Evolutionary conservation across 2,797 vertebrate genomes (phyloP).

Genomic region (Crocidura indochinensis): DNA sequence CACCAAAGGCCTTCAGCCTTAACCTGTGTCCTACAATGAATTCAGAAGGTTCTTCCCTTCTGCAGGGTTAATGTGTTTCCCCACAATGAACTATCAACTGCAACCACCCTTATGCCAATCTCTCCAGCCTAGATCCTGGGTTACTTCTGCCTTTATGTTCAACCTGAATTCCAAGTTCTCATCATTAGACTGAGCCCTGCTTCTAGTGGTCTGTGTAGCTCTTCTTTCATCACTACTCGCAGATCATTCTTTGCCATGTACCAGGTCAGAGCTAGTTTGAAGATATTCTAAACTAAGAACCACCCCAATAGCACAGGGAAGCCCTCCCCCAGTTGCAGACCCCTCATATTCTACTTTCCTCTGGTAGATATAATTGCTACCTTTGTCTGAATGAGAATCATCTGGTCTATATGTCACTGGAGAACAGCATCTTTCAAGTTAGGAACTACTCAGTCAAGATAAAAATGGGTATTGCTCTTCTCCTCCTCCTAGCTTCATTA

Average conservation of each 20-base stretch:
- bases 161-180: neutral
- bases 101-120: neutral
- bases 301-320: neutral
- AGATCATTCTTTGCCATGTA: neutral
- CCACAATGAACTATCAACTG: fast-evolving
- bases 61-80: neutral
- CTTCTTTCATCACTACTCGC: too few relatives aligned
- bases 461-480: neutral
- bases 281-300: neutral
- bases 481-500: neutral
- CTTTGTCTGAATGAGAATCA: neutral
- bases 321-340: neutral
- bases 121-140: neutral
- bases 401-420: neutral
- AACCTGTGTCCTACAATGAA: neutral
- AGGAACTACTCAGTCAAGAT: neutral
- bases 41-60: neutral
- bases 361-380: fast-evolving
- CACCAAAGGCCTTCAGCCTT: neutral
- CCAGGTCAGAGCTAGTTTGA: neutral
- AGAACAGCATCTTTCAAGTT: neutral
- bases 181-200: neutral
- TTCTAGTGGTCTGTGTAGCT: neutral
- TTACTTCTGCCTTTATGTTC: too few relatives aligned
- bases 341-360: neutral